Evolutionary conservation across 92 coral and sea anemone genomes (phyloP).

Genomic region (Epizoanthus stellaris): DNA sequence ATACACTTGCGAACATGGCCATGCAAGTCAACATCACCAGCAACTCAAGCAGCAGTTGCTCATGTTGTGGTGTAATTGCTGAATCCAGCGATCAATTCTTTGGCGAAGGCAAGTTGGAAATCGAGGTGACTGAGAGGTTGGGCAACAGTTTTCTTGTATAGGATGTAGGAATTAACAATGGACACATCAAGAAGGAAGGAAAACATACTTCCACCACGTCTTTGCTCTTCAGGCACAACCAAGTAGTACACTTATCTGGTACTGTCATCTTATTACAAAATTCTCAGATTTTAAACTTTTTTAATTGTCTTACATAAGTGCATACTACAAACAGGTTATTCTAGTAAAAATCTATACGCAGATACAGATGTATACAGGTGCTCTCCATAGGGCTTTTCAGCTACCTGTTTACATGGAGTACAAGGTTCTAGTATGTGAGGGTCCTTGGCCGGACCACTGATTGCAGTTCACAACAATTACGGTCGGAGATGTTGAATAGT

Average conservation of each 20-base stretch:
- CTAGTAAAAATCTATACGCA: too few species aligned
- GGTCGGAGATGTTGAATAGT: too few species aligned
- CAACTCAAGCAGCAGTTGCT: constrained; percentile 3
- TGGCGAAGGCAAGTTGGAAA: constrained; percentile 1
- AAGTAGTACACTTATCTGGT: too few species aligned
- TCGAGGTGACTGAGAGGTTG: background rate
- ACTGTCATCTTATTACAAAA: too few species aligned
- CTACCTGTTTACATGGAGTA: too few species aligned
- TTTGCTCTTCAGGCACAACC: constrained; percentile 20
- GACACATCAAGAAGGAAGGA: constrained; percentile 20
- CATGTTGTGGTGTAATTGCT: background rate
- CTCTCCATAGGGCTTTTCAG: too few species aligned
- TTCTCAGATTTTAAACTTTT: too few species aligned
- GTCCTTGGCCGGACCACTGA: too few species aligned
- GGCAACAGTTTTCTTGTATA: constrained; percentile 1
- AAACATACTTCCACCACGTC: background rate
- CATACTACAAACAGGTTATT: too few species aligned
- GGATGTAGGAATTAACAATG: constrained; percentile 1
- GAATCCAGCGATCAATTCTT: background rate
- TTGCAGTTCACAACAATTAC: too few species aligned
- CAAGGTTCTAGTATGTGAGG: background rate
- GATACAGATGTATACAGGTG: too few species aligned
- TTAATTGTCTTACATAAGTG: too few species aligned
- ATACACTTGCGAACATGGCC: background rate
- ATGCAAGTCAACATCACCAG: background rate